Base-by-base conservation (phyloP, 1,140 invertebrate species). In the Saccostrea glomerata region DNA sequence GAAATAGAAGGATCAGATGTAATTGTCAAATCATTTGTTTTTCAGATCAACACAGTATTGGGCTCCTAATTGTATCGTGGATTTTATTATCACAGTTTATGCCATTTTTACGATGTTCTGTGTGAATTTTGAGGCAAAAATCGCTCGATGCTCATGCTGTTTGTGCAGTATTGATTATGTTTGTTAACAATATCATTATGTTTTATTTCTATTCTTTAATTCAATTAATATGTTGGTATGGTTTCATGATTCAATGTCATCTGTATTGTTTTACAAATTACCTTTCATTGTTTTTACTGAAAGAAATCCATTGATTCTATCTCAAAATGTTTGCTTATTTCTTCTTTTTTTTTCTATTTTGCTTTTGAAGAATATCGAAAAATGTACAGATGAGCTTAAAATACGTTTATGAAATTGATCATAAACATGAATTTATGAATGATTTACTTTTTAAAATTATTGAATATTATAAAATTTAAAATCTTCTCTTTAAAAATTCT, bases 101-200 rank as follows among this genome's bases (percentile, higher is more conserved):
- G 70, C 25, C 70, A 30, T 77, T 77, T 63, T 77, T 77, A 77
- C 70, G 70, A 77, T 25, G 12, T 77, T 77, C 70, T 15, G 25
- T 77, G 12, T 17, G 25, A 77, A 30, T 77, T 77, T 77, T 36
- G 70, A 77, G n/a, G 12, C 70, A 15, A 36, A 77, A 77, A 30
- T 77, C 70, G 70, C 11, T 25, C 25, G 70, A 77, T 77, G 70
- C 70, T 77, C 23, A 77, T 36, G 70, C 13, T 30, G 70, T 36
- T 77, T 77, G 66, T 73, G 66, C 66, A 73, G 23, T 73, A 77
- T 77, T 77, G 70, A 77, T 77, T 77, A 3, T 30, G 70, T 77
- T 77, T 77, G 70, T 77, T 36, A 77, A 36, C 25, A 30, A 77
- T 77, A 77, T 36, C 30, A 36, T 77, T 25, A 30, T 63, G 17